These are phyloP conservation scores for Blastobasis lacticolella DNA, from an alignment of 2,888 invertebrate genomes.

Conservation along the genomic window DNA sequence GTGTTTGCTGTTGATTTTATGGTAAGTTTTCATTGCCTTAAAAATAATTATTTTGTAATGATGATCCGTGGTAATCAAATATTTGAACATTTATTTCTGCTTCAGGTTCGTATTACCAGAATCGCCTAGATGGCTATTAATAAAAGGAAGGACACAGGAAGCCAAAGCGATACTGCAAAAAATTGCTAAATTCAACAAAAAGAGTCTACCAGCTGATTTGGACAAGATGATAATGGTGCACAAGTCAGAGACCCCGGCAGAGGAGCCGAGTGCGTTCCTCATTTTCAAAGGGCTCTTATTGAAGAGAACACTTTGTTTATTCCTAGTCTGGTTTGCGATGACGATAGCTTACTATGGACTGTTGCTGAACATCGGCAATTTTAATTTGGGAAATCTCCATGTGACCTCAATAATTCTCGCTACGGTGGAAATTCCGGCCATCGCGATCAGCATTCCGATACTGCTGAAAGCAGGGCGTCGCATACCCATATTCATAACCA, in stretches of 20 bases:
- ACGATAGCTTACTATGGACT: constrained; percentile 86
- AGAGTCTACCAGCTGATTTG: constrained; percentile 77
- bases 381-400: constrained; percentile 84
- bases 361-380: constrained; percentile 80
- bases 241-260: constrained; percentile 50
- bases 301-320: constrained; percentile 80
- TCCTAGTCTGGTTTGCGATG: constrained; percentile 84
- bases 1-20: constrained; percentile 77
- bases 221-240: constrained; percentile 79
- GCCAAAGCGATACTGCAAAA: constrained; percentile 77
- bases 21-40: constrained; percentile 59
- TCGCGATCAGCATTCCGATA: constrained; percentile 82
- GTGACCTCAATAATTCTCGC: constrained; percentile 83
- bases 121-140: constrained; percentile 85
- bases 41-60: background rate
- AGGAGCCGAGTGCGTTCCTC: constrained; percentile 75
- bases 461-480: constrained; percentile 83
- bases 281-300: constrained; percentile 79
- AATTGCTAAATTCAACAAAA: constrained; percentile 79
- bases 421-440: constrained; percentile 85
- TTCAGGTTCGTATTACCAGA: constrained; percentile 84
- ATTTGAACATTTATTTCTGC: constrained; percentile 7
- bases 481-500: constrained; percentile 80
- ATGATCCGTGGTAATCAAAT: background rate
- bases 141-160: constrained; percentile 81